These are phyloP conservation scores for Sycophila sp. DNA, from an alignment of 1,140 invertebrate genomes.

Conservation along the genomic window DNA sequence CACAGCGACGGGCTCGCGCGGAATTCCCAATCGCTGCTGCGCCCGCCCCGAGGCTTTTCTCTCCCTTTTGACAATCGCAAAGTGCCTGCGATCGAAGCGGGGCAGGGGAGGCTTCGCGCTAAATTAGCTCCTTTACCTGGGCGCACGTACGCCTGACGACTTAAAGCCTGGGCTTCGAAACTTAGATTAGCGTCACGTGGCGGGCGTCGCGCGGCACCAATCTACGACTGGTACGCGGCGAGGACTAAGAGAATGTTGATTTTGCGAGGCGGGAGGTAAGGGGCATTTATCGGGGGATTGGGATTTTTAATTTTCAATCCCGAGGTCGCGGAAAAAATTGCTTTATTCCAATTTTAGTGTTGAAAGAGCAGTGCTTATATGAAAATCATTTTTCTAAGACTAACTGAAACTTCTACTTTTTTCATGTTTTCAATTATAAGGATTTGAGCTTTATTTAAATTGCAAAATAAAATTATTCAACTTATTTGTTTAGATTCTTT, in stretches of 20 bases:
- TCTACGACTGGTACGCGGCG: not conserved
- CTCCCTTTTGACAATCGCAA: conserved; percentile 29
- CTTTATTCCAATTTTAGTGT: too few species aligned
- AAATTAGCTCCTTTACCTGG: conserved; percentile 31
- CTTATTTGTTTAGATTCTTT: too few species aligned
- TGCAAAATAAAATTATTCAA: too few species aligned
- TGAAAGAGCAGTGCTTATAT: too few species aligned
- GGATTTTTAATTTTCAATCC: too few species aligned
- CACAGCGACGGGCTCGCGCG: not conserved
- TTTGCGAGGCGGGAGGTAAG: too few species aligned
- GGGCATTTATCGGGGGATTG: too few species aligned
- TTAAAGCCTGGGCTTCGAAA: conserved; percentile 44
- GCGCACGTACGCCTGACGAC: conserved; percentile 39
- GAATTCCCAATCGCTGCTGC: conserved; percentile 14
- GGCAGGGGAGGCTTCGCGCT: not conserved
- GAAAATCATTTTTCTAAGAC: too few species aligned
- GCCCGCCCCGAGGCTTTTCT: not conserved
- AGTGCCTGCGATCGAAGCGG: not conserved
- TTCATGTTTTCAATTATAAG: too few species aligned
- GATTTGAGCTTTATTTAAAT: too few species aligned
- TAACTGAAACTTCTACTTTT: too few species aligned
- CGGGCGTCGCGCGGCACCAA: conserved; percentile 12
- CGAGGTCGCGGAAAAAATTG: too few species aligned
- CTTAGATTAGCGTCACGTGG: conserved; percentile 49
- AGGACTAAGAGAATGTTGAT: conserved; percentile 10